These are phyloP conservation scores for Salvelinus alpinus DNA, from an alignment of 2,113 vertebrate species.

Conservation along the genomic window DNA sequence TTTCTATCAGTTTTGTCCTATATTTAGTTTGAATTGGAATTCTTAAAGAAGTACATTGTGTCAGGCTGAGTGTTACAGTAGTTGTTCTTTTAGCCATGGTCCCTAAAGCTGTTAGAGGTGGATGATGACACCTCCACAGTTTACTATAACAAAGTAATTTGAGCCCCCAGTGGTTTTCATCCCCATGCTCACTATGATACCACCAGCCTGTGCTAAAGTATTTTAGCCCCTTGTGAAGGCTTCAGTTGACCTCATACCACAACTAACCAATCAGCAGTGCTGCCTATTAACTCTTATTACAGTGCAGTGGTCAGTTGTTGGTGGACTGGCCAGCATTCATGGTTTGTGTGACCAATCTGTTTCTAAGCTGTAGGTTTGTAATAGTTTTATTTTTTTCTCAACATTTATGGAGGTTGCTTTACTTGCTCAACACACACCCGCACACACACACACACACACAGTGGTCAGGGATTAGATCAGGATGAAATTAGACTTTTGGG, in stretches of 20 bases:
- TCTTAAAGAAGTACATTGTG: constrained; percentile 68
- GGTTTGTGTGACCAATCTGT: constrained; percentile 54
- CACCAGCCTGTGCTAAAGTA: constrained; percentile 32
- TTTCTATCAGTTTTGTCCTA: constrained; percentile 27
- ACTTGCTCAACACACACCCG: constrained; percentile 18
- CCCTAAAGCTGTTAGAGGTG: constrained; percentile 34
- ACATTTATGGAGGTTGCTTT: constrained; percentile 62
- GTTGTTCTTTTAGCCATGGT: too few relatives aligned
- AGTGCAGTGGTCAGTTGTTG: constrained; percentile 57
- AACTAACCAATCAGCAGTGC: constrained; percentile 61
- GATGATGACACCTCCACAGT: constrained; percentile 35
- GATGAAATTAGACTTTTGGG: constrained; percentile 64
- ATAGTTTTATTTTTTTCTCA: constrained; percentile 70
- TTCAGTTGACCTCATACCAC: constrained; percentile 60
- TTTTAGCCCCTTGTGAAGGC: constrained; percentile 39
- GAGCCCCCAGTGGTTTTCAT: constrained; percentile 8
- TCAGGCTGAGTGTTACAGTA: constrained; percentile 45
- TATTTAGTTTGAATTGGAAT: constrained; percentile 43
- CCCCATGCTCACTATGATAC: constrained; percentile 29
- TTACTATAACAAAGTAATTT: constrained; percentile 45
- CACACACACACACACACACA: constrained; percentile 12
- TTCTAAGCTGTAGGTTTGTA: constrained; percentile 52
- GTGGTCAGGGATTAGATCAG: constrained; percentile 68
- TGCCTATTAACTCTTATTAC: constrained; percentile 65
- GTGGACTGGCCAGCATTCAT: constrained; percentile 58